Evolutionary conservation across 2,797 vertebrate species (phyloP), one percentile per base, ranked within the genome.

Genomic region (Falco concolor): DNA sequence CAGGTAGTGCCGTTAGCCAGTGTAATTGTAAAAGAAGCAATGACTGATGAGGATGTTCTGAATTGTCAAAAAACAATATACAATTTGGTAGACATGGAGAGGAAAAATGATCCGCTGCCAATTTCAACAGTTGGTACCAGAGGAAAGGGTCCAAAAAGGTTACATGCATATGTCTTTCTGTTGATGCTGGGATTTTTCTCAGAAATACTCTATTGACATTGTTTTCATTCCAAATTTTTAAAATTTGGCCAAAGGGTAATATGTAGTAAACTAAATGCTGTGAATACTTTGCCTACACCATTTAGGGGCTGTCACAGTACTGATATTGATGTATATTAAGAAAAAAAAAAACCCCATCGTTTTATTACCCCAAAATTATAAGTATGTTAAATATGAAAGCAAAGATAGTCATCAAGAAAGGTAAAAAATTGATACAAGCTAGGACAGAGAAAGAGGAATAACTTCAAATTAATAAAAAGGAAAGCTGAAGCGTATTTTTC

Each of bases 81-180:
- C 97, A 99, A 99, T 96, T 97, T 99, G 94, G 99, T 99, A 60
- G 99, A 99, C 92, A 99, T 99, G 99, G 99, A 99, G 97, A 99
- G 99, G 93, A 99, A 99, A 92, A 99, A 99, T 3, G 99, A 99
- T 96, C 99, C 99, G 8, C 97, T 99, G 38, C 99, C 99, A 3
- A 99, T 99, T 97, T 99, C 99, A 86, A 99, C 99, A 23, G 99
- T 99, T 91, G 99, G 99, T 78, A 99, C 99, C 88, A 98, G 99
- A 98, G 99, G 99, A 96, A 99, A 99, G 97, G 99, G 99, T 42
- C 99, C 99, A 45, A 99, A 99, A 98, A 99, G 99, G 99, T 99
- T 91, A 95, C 93, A 52, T 67, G 14, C 63, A 22, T 36, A 5
- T 84, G 16, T 93, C 42, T 92, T 50, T 78, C 59, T 75, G 27